phyloP scores from a whole-genome alignment of 1,140 invertebrate genomes.

The Metaphire vulgaris region DNA sequence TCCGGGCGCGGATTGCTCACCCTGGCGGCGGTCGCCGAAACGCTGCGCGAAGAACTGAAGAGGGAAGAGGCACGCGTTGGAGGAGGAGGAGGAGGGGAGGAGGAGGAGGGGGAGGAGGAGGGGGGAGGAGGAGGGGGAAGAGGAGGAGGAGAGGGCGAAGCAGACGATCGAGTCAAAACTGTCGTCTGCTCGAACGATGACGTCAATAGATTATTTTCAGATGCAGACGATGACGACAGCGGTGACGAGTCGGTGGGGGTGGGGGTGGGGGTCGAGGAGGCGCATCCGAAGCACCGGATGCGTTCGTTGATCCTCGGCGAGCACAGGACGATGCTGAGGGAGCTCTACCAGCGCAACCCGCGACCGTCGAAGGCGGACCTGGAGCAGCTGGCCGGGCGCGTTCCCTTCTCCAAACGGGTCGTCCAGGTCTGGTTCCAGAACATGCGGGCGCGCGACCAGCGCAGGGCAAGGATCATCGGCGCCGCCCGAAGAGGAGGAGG shows the following conservation, averaged over 20 bases:
- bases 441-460: slow-evolving; percentile 78
- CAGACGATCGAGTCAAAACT: too few relatives aligned
- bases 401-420: slow-evolving; percentile 54
- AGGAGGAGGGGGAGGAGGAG: background rate
- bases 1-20: background rate
- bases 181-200: too few relatives aligned
- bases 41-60: background rate
- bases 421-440: slow-evolving; percentile 98
- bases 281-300: background rate
- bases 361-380: slow-evolving; percentile 8
- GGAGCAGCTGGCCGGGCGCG: background rate
- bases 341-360: background rate
- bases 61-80: background rate
- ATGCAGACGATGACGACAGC: slow-evolving; percentile 4
- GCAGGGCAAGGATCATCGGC: slow-evolving; percentile 38
- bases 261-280: too few relatives aligned
- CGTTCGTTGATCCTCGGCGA: slow-evolving; percentile 5
- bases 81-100: background rate
- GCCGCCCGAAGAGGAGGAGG: too few relatives aligned
- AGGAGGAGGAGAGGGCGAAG: too few relatives aligned
- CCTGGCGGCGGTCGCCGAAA: slow-evolving; percentile 8
- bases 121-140: too few relatives aligned
- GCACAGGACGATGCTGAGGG: background rate
- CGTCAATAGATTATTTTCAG: too few relatives aligned
- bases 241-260: too few relatives aligned